A percentile compares a stretch with the other conserved stretches of the same genome.
Evolutionary conservation across 2,888 invertebrate genomes (phyloP).

Genomic region (Eupeodes luniger): DNA sequence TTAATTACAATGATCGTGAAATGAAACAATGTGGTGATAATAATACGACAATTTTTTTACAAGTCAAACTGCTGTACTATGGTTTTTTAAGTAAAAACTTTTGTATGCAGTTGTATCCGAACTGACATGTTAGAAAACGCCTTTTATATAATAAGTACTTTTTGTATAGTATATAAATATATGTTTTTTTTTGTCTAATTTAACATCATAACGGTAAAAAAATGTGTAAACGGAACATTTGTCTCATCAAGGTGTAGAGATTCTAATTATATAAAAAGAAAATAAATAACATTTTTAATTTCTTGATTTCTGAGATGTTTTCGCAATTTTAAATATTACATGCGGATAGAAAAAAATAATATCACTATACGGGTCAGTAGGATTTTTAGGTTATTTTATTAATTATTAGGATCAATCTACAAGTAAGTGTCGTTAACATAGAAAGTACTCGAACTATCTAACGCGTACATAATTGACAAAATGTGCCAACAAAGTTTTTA

Average conservation of each 20-base stretch:
- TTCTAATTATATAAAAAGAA: conserved; percentile 32
- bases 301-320: conserved; percentile 48
- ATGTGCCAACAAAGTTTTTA: conserved; percentile 7
- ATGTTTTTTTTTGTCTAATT: conserved; percentile 53
- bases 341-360: not conserved
- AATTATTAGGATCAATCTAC: conserved; percentile 10
- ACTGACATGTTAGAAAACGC: conserved; percentile 40
- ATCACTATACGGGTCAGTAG: not conserved
- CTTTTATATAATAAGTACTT: conserved; percentile 28
- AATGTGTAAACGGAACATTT: conserved; percentile 66
- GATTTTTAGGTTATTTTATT: not conserved
- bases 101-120: conserved; percentile 19
- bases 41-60: conserved; percentile 45
- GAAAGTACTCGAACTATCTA: conserved; percentile 42
- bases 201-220: conserved; percentile 68
- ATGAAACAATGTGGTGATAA: conserved; percentile 59
- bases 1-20: conserved; percentile 72
- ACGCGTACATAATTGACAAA: conserved; percentile 55
- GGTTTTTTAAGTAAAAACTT: not conserved
- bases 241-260: conserved; percentile 63
- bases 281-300: conserved; percentile 19
- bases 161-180: conserved; percentile 67
- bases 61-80: conserved; percentile 40
- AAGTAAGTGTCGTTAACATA: conserved; percentile 23
- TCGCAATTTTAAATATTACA: conserved; percentile 32